Evolutionary conservation across 2,888 invertebrate genomes (phyloP).

Genomic region (Trachelus troglodyta): DNA sequence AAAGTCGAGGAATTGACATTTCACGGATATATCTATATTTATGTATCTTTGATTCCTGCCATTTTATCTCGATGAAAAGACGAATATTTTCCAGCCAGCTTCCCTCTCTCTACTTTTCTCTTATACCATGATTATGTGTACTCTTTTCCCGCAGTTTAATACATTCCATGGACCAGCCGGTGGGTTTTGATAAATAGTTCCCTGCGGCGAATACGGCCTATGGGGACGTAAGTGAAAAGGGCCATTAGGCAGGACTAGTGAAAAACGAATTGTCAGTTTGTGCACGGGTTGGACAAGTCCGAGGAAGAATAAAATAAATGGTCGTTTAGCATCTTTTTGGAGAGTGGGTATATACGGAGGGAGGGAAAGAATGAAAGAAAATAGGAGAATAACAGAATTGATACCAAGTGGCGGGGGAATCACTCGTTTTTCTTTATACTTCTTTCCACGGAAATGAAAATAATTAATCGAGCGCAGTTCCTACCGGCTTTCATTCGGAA

Average conservation of each 20-base stretch:
- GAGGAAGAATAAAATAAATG: slow-evolving; percentile 1
- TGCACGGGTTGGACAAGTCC: not conserved
- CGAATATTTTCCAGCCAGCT: not conserved
- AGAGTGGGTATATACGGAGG: not conserved
- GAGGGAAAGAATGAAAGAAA: not conserved
- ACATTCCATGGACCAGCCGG: not conserved
- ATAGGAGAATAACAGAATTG: not conserved
- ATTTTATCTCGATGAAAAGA: not conserved
- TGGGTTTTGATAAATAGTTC: slow-evolving; percentile 2
- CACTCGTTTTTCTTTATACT: not conserved
- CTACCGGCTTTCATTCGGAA: slow-evolving; percentile 24
- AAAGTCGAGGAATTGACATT: not conserved
- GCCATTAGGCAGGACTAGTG: slow-evolving; percentile 4
- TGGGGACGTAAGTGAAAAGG: slow-evolving; percentile 4
- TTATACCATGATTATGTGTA: not conserved
- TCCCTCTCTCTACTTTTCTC: not conserved
- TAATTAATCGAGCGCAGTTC: slow-evolving; percentile 1
- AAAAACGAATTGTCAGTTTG: not conserved
- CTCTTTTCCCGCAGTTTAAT: not conserved
- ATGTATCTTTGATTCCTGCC: not conserved
- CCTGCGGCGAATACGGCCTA: not conserved
- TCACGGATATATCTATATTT: not conserved
- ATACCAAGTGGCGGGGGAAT: not conserved
- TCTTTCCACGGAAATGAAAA: slow-evolving; percentile 1
- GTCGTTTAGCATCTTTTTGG: not conserved